Conservation (phyloP, 1,140 invertebrate species). For the Episyrphus balteatus region DNA sequence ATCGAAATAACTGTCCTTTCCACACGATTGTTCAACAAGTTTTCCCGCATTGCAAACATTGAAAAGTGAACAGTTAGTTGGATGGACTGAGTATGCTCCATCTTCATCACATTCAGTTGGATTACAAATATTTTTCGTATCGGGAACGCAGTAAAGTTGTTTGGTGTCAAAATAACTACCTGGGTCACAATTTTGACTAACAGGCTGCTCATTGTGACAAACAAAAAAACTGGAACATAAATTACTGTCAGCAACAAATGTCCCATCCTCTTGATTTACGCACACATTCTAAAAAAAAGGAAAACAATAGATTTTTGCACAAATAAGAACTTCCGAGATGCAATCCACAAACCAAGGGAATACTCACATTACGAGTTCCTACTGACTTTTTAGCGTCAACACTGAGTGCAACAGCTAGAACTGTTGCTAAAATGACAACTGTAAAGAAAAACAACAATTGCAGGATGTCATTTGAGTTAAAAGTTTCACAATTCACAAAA, state of each 20-base stretch:
- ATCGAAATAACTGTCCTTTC: slow-evolving; percentile 14
- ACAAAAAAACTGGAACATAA: slow-evolving; percentile 15
- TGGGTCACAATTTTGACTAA: slow-evolving; percentile 8
- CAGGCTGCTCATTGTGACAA: slow-evolving; percentile 11
- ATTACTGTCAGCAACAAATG: background rate
- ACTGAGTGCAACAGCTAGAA: slow-evolving; percentile 5
- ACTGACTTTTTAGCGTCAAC: slow-evolving; percentile 18
- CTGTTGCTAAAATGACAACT: slow-evolving; percentile 13
- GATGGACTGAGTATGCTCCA: slow-evolving; percentile 6
- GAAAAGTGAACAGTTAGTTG: slow-evolving; percentile 1
- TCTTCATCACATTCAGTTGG: background rate
- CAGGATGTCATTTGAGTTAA: no score
- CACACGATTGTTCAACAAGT: slow-evolving; percentile 12
- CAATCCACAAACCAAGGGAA: slow-evolving; percentile 12
- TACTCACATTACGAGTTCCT: slow-evolving; percentile 22
- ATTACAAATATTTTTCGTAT: slow-evolving; percentile 6
- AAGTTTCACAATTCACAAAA: no score
- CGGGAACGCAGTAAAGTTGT: slow-evolving; percentile 6
- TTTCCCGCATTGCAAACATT: slow-evolving; percentile 10
- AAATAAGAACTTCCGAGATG: slow-evolving; percentile 14
- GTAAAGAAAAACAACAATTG: no score
- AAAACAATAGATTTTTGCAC: no score
- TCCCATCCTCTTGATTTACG: slow-evolving; percentile 5
- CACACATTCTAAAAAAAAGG: slow-evolving; percentile 9
- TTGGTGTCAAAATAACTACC: slow-evolving; percentile 14